These are phyloP conservation scores for Arnoldichthys spilopterus DNA, from an alignment of 2,797 vertebrate species.

Conservation along the genomic window DNA sequence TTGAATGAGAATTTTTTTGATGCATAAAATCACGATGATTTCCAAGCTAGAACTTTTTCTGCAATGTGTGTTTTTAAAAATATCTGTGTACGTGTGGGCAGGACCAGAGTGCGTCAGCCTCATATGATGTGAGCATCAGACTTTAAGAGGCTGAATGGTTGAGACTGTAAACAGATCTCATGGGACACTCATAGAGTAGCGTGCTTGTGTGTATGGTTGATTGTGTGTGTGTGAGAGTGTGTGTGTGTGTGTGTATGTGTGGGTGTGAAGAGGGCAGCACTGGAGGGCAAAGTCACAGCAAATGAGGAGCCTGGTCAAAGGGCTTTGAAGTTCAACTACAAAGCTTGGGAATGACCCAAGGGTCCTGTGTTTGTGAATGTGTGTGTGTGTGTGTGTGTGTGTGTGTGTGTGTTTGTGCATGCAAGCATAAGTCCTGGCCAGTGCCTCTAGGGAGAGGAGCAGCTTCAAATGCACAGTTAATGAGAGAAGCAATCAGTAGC, in stretches of 20 bases:
- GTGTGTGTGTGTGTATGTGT: constrained; percentile 32
- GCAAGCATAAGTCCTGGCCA: constrained; percentile 38
- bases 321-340: constrained; percentile 62
- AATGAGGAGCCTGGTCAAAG: constrained; percentile 45
- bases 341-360: constrained; percentile 53
- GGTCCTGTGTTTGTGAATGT: constrained; percentile 36
- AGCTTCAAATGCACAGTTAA: constrained; percentile 63
- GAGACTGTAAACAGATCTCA: neutral
- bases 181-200: neutral
- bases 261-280: constrained; percentile 21
- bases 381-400: constrained; percentile 45
- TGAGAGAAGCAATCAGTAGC: constrained; percentile 62
- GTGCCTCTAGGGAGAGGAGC: constrained; percentile 46
- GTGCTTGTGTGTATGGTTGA: neutral
- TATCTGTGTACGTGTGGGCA: neutral
- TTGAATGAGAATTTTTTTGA: too few relatives aligned
- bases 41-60: neutral
- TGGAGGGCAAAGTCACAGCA: constrained; percentile 42
- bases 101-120: neutral
- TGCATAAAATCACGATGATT: too few relatives aligned
- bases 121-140: neutral
- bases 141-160: neutral
- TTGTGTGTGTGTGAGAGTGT: constrained; percentile 1
- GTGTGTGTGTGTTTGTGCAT: constrained; percentile 45
- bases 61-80: neutral